These are phyloP conservation scores for Pyrocoelia pectoralis DNA, from an alignment of 2,888 invertebrate genomes.

Conservation along the genomic window DNA sequence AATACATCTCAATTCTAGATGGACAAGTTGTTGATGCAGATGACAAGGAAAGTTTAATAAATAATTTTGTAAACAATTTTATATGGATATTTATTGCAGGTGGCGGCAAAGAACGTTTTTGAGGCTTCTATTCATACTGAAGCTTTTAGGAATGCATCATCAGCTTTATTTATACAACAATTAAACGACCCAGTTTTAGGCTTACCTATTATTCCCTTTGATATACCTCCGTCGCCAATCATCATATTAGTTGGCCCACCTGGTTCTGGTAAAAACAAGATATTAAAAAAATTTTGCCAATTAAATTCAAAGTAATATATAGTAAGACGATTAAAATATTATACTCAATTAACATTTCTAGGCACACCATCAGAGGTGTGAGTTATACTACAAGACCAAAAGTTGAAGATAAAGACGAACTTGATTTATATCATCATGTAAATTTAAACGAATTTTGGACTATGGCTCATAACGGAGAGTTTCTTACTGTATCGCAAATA, in stretches of 20 bases:
- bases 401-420: constrained; percentile 47
- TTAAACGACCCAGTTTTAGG: constrained; percentile 53
- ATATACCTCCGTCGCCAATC: constrained; percentile 53
- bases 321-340: no score
- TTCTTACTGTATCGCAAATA: constrained; percentile 56
- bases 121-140: constrained; percentile 48
- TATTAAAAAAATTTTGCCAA: constrained; percentile 48
- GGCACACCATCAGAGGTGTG: constrained; percentile 50
- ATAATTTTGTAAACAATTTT: not conserved
- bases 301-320: constrained; percentile 41
- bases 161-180: constrained; percentile 52
- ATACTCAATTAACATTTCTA: constrained; percentile 32
- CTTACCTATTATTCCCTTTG: constrained; percentile 52
- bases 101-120: constrained; percentile 49
- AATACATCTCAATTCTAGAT: constrained; percentile 54
- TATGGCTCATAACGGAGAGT: constrained; percentile 56
- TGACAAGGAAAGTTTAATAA: constrained; percentile 51
- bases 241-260: constrained; percentile 59
- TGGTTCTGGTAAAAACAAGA: constrained; percentile 51
- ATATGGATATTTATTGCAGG: constrained; percentile 40
- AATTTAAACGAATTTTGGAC: constrained; percentile 53
- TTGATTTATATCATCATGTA: constrained; percentile 52
- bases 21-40: constrained; percentile 50
- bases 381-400: constrained; percentile 56
- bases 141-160: constrained; percentile 50